phyloP scores from a whole-genome alignment of 2,113 vertebrate species.

The Corvus hawaiiensis region DNA sequence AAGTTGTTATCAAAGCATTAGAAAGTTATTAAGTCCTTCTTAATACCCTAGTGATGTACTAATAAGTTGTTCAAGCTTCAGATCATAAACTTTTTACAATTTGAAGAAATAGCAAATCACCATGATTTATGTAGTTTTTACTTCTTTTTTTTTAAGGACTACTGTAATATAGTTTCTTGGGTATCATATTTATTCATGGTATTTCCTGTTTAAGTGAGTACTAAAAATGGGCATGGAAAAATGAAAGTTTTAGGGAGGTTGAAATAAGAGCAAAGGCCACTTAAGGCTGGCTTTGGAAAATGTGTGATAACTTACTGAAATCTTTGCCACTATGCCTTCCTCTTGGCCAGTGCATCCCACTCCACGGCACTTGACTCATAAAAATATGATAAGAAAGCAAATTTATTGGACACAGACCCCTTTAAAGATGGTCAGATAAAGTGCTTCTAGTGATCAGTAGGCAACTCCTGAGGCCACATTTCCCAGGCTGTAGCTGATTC shows the following conservation, averaged over 20 bases:
- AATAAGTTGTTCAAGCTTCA: background rate
- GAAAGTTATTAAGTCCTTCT: background rate
- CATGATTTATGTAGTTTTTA: background rate
- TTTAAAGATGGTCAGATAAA: background rate
- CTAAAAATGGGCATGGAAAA: background rate
- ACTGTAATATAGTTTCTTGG: background rate
- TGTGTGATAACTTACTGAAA: background rate
- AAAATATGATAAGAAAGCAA: background rate
- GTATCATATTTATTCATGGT: background rate
- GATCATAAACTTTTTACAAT: background rate
- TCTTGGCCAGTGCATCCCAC: background rate
- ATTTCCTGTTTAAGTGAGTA: background rate
- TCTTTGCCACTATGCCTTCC: background rate
- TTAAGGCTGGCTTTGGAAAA: background rate
- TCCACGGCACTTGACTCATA: background rate
- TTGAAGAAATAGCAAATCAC: conserved; percentile 2
- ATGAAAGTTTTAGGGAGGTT: background rate
- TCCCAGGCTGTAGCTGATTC: background rate
- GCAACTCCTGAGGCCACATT: background rate
- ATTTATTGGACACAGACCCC: background rate
- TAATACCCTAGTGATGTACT: background rate
- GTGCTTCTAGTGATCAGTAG: background rate
- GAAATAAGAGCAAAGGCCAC: background rate
- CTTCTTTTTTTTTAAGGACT: background rate
- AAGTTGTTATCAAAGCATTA: conserved; percentile 22